These are phyloP conservation scores for Characodon lateralis DNA, from an alignment of 2,797 vertebrate species.

Conservation along the genomic window DNA sequence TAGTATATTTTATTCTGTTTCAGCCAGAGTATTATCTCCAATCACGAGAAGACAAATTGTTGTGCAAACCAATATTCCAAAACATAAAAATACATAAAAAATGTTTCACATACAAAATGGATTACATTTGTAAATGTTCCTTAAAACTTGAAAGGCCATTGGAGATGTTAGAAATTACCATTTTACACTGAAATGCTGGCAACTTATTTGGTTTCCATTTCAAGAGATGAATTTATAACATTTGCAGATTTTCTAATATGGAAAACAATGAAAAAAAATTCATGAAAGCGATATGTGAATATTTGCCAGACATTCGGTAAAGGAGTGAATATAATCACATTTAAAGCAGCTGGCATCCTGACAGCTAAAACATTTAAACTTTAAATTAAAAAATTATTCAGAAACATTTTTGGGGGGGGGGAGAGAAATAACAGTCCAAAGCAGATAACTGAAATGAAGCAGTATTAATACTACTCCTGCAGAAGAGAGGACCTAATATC, in stretches of 20 bases:
- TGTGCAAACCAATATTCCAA: conserved; percentile 27
- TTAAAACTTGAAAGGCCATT: conserved; percentile 34
- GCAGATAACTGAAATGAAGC: background rate
- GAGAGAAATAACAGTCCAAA: background rate
- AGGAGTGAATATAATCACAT: background rate
- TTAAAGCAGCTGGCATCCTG: conserved; percentile 4
- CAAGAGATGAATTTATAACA: background rate
- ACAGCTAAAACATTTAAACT: background rate
- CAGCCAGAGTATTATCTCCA: conserved; percentile 9
- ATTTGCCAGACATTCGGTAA: background rate
- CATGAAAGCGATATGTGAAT: background rate
- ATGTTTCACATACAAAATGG: conserved; percentile 25
- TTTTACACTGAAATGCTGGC: conserved; percentile 9
- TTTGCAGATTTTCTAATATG: background rate
- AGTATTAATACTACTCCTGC: background rate
- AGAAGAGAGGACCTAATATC: background rate
- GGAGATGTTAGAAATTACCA: background rate
- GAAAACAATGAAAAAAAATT: too few species aligned
- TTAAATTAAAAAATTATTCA: background rate
- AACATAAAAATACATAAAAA: conserved; percentile 27
- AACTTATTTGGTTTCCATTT: conserved; percentile 1
- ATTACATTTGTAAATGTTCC: conserved; percentile 31
- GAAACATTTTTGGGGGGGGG: too few species aligned
- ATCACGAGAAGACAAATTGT: conserved; percentile 35
- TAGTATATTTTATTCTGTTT: background rate